Evolutionary conservation across 2,888 invertebrate species (phyloP), one percentile per base, ranked within the genome.

Genomic region (Furcula furcula): DNA sequence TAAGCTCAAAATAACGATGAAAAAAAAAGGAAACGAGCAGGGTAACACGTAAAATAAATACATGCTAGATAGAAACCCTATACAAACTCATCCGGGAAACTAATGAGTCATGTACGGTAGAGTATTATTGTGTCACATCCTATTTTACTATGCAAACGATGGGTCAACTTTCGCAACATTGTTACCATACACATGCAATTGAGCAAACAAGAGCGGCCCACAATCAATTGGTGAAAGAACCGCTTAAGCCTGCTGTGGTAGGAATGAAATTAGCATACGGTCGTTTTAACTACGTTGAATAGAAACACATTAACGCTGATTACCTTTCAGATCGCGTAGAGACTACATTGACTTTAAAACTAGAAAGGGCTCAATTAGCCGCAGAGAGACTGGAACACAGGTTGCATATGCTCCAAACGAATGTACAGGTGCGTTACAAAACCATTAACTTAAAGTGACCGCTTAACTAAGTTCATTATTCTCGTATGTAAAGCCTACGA

Each of bases 341-440:
- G 65, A 86, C 82, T 31, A 79, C 87, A 38, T 57, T 88, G 44
- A 79, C 84, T 47, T 62, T 87, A 55, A 78, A 78, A 72, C 70
- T 89, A 57, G 81, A 88, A 64, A 76, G 89, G 66, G 76, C 78
- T 48, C 77, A 88, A 74, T 66, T 89, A 65, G 86, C 90, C 52
- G 90, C 86, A 27, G 87, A 88, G 48, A 71, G 82, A 46, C 65
- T 88, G 44, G 88, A 86, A 52, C 86, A 88, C 48, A 70, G 86
- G 44, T 62, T 88, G 46, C 84, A 86, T 43, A 85, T 86, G 83
- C 68, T 87, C 31, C 85, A 88, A 60, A 77, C 77, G 18, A 83
- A 70, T 58, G 76, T 87, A 30, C 84, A 85, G 69, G 88, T 86
- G 33, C 39, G 68, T 44, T 36, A 35, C 35, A 12, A 22, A 26